A percentile compares a stretch with the other conserved stretches of the same genome.
These are phyloP conservation scores for Tiaroga cobitis DNA, from an alignment of 2,797 vertebrate genomes.

Conservation along the genomic window DNA sequence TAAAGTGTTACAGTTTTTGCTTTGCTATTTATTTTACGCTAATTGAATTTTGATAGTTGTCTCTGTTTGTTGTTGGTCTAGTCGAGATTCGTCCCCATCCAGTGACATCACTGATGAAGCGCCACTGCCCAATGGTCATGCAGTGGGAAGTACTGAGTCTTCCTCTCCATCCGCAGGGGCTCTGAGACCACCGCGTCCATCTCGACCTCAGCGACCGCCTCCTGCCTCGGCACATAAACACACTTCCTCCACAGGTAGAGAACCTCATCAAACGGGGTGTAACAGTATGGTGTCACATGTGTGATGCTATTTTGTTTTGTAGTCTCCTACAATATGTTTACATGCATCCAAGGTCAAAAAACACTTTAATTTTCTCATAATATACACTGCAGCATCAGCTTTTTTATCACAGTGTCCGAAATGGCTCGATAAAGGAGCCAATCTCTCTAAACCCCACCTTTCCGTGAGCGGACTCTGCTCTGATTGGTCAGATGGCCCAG, in stretches of 20 bases:
- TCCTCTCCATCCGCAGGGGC: constrained; percentile 85
- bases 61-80: constrained; percentile 73
- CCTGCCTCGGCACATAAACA: constrained; percentile 69
- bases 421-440: too few relatives aligned
- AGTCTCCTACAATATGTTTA: neutral
- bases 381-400: neutral
- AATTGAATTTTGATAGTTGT: neutral
- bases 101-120: constrained; percentile 86
- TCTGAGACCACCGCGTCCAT: constrained; percentile 81
- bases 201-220: constrained; percentile 82
- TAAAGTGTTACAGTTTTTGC: neutral
- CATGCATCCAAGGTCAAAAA: neutral
- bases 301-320: neutral
- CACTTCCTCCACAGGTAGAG: constrained; percentile 75
- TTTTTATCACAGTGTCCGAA: neutral
- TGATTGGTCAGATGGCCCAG: neutral
- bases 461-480: neutral
- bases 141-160: constrained; percentile 81
- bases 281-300: neutral
- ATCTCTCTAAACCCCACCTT: neutral
- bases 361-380: neutral
- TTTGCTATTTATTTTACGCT: neutral
- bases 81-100: constrained; percentile 82
- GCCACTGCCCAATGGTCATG: constrained; percentile 79
- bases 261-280: neutral